These are phyloP conservation scores for Phthorimaea operculella DNA, from an alignment of 1,140 invertebrate genomes.

Conservation along the genomic window DNA sequence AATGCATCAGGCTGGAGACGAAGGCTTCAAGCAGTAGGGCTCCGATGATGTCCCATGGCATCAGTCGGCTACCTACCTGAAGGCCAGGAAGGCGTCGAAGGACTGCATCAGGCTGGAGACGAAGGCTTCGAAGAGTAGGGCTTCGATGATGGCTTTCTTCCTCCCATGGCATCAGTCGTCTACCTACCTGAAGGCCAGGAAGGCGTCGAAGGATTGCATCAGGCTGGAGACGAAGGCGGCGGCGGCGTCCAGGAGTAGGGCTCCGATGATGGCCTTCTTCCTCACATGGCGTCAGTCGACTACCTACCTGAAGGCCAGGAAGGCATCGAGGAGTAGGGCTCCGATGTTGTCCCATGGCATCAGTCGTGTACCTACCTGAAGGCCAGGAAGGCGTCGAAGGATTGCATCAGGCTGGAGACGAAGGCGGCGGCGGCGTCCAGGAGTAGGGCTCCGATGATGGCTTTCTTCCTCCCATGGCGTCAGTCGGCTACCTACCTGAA, in stretches of 20 bases:
- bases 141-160: constrained; percentile 47
- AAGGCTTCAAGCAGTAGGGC: constrained; percentile 73
- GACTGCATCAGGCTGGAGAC: constrained; percentile 65
- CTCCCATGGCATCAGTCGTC: no score
- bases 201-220: no score
- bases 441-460: constrained; percentile 71
- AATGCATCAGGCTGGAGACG: constrained; percentile 70
- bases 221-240: no score
- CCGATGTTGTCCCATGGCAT: no score
- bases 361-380: no score
- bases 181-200: no score
- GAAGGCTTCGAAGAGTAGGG: constrained; percentile 73
- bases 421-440: no score
- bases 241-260: constrained; percentile 72
- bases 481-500: constrained; percentile 56
- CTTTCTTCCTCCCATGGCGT: constrained; percentile 57
- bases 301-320: constrained; percentile 70
- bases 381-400: no score
- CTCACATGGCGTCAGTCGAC: constrained; percentile 65
- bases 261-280: constrained; percentile 70
- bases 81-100: no score
- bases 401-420: no score
- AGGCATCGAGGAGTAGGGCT: no score
- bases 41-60: constrained; percentile 70
- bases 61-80: no score